Evolutionary conservation across 35 echinoderm and acorn worm genomes (phyloP).

Genomic region (Amphiura filiformis): DNA sequence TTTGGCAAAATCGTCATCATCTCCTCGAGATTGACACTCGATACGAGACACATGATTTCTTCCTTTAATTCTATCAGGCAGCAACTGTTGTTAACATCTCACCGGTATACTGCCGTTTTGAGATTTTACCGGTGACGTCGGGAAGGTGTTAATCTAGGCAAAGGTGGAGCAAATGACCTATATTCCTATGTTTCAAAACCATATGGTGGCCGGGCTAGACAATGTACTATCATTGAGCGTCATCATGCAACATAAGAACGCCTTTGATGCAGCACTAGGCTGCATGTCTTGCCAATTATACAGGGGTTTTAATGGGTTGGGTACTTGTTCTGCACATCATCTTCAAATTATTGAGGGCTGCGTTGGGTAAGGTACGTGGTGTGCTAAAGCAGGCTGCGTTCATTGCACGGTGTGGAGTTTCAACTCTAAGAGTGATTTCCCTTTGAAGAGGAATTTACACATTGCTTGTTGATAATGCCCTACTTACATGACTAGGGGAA

Average conservation of each 20-base stretch:
- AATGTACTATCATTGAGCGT: not conserved
- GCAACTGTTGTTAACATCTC: not conserved
- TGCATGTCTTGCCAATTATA: not conserved
- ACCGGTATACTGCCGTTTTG: not conserved
- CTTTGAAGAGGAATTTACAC: not conserved
- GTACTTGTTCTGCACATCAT: not conserved
- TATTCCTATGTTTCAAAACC: slow-evolving; percentile 2
- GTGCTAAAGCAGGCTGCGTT: too few relatives aligned
- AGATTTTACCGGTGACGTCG: not conserved
- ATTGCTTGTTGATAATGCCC: not conserved
- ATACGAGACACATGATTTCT: not conserved
- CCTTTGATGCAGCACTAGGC: not conserved
- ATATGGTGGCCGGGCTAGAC: not conserved
- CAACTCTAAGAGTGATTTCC: not conserved
- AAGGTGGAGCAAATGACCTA: not conserved
- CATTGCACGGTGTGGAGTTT: not conserved
- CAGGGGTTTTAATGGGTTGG: not conserved
- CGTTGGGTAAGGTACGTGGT: not conserved
- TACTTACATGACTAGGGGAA: too few relatives aligned
- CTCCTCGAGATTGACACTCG: not conserved
- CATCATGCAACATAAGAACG: not conserved
- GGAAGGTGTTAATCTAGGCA: not conserved
- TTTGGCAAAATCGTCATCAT: not conserved
- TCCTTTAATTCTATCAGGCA: not conserved
- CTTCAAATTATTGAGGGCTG: not conserved